These are phyloP conservation scores for Odontocerum albicorne DNA, from an alignment of 2,888 invertebrate species.

Conservation along the genomic window DNA sequence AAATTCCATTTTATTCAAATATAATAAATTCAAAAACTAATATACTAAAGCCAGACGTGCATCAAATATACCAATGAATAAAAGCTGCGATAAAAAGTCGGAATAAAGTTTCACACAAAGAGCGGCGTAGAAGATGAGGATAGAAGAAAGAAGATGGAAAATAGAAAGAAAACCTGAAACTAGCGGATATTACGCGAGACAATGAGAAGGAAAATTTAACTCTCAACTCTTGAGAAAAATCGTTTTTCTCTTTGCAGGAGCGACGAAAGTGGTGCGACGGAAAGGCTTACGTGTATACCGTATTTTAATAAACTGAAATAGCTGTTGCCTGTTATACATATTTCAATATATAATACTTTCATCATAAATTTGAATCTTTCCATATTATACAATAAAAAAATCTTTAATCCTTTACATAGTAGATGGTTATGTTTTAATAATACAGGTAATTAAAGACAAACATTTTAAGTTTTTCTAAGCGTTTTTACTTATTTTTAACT, in stretches of 20 bases:
- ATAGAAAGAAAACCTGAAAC: constrained; percentile 31
- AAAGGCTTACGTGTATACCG: constrained; percentile 7
- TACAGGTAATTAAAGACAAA: too few species aligned
- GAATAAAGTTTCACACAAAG: constrained; percentile 28
- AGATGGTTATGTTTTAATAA: too few species aligned
- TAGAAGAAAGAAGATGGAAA: constrained; percentile 7
- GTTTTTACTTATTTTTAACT: too few species aligned
- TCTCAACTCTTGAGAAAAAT: constrained; percentile 31
- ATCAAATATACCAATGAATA: constrained; percentile 28
- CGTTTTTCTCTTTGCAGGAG: constrained; percentile 29
- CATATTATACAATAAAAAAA: too few species aligned
- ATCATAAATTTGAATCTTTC: too few species aligned
- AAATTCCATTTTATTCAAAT: too few species aligned
- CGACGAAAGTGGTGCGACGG: constrained; percentile 14
- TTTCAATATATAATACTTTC: too few species aligned
- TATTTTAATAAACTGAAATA: constrained; percentile 26
- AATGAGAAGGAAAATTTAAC: constrained; percentile 36
- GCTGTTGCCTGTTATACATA: constrained; percentile 3
- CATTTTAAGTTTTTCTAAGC: too few species aligned
- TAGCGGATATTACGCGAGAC: constrained; percentile 36
- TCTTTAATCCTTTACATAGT: too few species aligned
- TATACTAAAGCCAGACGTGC: neutral
- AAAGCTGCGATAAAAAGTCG: constrained; percentile 29
- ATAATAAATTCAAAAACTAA: neutral
- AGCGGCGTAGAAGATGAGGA: constrained; percentile 16